Evolutionary conservation across 2,888 invertebrate species (phyloP), one percentile per base, ranked within the genome.

Genomic region (Coecobrya sp.): DNA sequence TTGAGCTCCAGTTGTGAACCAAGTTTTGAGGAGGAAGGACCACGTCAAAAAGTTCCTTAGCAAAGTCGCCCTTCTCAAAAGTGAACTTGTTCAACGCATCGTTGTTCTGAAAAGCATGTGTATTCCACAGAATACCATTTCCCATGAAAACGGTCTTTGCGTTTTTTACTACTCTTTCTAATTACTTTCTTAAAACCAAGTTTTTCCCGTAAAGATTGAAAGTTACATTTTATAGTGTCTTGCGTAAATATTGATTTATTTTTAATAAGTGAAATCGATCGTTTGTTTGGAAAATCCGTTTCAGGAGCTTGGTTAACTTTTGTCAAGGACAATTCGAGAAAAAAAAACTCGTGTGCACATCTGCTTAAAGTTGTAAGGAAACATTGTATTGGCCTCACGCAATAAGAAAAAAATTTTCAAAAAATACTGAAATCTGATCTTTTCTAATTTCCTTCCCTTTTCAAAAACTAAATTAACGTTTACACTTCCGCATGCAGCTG

Each of bases 21-120:
- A 82, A 86, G 76, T 73, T 45, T 91, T 36, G 73, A 76, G 82
- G 82, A 81, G 73, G 84, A 82, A 87, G 84, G 82, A 89, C 25
- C 91, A 87, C 87, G 82, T 16, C 52, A 49, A 27, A 76, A 81
- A 22, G 73, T 59, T 25, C 76, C 68, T 27, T 68, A 4, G 62
- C 62, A 65, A 16, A 16, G 42, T 36, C 82, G 8, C 59, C 22
- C 13, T 36, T 82, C 62, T 36, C 59, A 68, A 19, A 19, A 68
- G 52, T 7, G 11, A 86, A 25, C 30, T 86, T 86, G 86, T 52
- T n/a, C 22, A 25, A 62, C 36, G 22, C 3, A 27, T 25, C 8
- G 62, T 42, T 19, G 19, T 10, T n/a, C n/a, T n/a, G n/a, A n/a
- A n/a, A n/a, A n/a, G n/a, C n/a, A n/a, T 25, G 45, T 25, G 45